Conservation (phyloP, 1,140 invertebrate genomes). For the Globodera rostochiensis region DNA sequence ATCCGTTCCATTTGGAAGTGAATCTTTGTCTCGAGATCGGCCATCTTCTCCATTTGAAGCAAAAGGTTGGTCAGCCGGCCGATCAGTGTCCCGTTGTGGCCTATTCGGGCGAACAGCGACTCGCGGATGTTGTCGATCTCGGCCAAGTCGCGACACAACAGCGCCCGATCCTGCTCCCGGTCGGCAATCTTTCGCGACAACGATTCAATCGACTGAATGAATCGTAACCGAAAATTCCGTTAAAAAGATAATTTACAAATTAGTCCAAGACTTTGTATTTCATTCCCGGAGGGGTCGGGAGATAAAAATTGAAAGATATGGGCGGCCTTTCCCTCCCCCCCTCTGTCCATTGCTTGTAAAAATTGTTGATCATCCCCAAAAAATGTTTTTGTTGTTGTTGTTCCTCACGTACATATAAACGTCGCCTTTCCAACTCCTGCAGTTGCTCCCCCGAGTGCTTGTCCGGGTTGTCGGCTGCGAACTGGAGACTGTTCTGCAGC, state of each 20-base stretch:
- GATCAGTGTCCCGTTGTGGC: conserved; percentile 15
- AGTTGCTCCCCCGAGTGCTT: conserved; percentile 27
- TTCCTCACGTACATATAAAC: neutral
- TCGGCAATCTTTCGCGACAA: conserved; percentile 10
- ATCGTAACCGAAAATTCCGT: neutral
- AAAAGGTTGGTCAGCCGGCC: neutral
- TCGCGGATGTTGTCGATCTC: conserved; percentile 17
- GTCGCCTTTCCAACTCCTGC: conserved; percentile 12
- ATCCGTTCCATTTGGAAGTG: conserved; percentile 12
- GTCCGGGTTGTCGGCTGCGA: conserved; percentile 29
- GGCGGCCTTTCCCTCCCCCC: no score
- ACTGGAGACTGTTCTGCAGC: conserved; percentile 28
- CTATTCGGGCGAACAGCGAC: conserved; percentile 13
- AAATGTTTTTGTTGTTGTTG: no score
- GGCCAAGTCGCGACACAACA: conserved; percentile 16
- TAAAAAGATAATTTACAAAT: neutral
- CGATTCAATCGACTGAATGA: conserved; percentile 19
- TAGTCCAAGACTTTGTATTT: no score
- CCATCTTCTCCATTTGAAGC: conserved; percentile 10
- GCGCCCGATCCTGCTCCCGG: conserved; percentile 20
- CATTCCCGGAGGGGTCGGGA: no score
- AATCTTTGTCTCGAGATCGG: conserved; percentile 15
- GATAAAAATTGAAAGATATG: no score
- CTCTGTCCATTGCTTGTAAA: no score
- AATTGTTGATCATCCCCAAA: no score